Conservation (phyloP, 2,797 vertebrate genomes). For the Chromis chromis region DNA sequence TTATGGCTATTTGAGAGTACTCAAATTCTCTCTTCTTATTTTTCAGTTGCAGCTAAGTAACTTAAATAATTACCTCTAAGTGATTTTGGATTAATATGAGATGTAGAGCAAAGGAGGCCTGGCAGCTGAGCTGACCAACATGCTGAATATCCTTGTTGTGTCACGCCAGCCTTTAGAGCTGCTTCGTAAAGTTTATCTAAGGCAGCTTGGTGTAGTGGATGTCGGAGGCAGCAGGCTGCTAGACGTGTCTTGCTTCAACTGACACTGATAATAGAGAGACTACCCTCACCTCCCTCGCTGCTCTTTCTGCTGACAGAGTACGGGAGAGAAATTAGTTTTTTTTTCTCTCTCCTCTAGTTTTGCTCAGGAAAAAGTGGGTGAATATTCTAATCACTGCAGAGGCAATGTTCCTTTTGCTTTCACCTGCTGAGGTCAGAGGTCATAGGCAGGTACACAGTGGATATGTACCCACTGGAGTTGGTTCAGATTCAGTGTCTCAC, state of each 20-base stretch:
- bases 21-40: neutral
- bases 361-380: neutral
- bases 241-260: constrained; percentile 29
- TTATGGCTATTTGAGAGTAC: neutral
- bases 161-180: constrained; percentile 19
- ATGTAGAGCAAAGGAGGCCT: constrained; percentile 25
- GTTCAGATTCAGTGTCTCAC: constrained; percentile 24
- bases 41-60: constrained; percentile 11
- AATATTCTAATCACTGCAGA: constrained; percentile 12
- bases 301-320: constrained; percentile 34
- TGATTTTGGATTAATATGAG: constrained; percentile 4
- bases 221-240: constrained; percentile 50
- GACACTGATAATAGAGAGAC: constrained; percentile 38
- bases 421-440: constrained; percentile 39
- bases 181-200: constrained; percentile 62
- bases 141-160: constrained; percentile 25
- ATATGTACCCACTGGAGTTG: constrained; percentile 15
- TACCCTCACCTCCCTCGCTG: constrained; percentile 15
- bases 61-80: constrained; percentile 18
- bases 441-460: constrained; percentile 27
- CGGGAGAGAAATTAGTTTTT: constrained; percentile 2
- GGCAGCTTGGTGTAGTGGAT: constrained; percentile 39
- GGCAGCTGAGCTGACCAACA: constrained; percentile 3
- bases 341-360: neutral
- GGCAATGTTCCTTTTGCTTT: constrained; percentile 11